These are phyloP conservation scores for Chloroclysta siterata DNA, from an alignment of 2,888 invertebrate genomes.

Conservation along the genomic window DNA sequence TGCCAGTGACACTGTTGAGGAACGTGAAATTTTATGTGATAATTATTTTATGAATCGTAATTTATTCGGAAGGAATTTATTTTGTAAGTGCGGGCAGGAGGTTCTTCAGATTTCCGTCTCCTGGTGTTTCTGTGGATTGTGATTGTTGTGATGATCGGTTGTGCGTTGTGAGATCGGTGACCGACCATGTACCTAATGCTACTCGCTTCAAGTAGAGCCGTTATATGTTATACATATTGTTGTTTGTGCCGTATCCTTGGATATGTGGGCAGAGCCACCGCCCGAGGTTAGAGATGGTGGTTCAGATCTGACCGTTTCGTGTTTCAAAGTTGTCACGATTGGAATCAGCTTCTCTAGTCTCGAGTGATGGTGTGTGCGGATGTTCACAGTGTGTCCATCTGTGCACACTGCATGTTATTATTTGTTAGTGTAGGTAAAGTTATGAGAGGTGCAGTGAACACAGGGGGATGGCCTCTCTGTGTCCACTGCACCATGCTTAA, in stretches of 20 bases:
- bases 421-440: slow-evolving; percentile 71
- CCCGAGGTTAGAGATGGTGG: slow-evolving; percentile 44
- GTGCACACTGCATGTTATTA: slow-evolving; percentile 68
- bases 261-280: slow-evolving; percentile 55
- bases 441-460: slow-evolving; percentile 41
- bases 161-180: slow-evolving; percentile 67
- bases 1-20: slow-evolving; percentile 6
- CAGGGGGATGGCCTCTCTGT: slow-evolving; percentile 41
- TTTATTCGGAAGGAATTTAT: slow-evolving; percentile 82
- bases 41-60: slow-evolving; percentile 84
- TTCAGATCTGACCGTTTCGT: slow-evolving; percentile 52
- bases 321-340: slow-evolving; percentile 54
- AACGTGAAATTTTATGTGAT: slow-evolving; percentile 83
- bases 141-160: slow-evolving; percentile 61
- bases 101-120: slow-evolving; percentile 65
- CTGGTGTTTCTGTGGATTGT: slow-evolving; percentile 69
- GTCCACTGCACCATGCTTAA: slow-evolving; percentile 61
- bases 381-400: slow-evolving; percentile 41
- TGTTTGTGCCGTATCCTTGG: slow-evolving; percentile 68
- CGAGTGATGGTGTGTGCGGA: slow-evolving; percentile 47
- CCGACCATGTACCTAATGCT: slow-evolving; percentile 73
- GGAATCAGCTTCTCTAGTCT: slow-evolving; percentile 46
- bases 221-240: slow-evolving; percentile 72
- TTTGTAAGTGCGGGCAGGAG: slow-evolving; percentile 76
- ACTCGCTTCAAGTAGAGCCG: slow-evolving; percentile 76